A percentile compares a stretch with the other conserved stretches of the same genome.
Conservation (phyloP, 2,888 invertebrate species). For the Sceliomorpha sp. region DNA sequence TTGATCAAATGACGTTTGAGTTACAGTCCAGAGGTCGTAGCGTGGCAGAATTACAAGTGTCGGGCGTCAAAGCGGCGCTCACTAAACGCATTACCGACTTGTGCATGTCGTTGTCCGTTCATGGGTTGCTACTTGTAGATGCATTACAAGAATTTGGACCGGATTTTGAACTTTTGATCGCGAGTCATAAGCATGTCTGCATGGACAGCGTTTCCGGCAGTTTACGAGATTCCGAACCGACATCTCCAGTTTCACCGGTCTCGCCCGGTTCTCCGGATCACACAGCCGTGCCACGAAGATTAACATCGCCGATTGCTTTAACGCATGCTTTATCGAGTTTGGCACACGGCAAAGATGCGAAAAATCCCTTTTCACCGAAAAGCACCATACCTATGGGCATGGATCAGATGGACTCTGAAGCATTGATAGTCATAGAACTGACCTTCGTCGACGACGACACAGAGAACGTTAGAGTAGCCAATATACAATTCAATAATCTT, state of each 20-base stretch:
- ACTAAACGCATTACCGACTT: constrained; percentile 88
- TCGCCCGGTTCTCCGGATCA: constrained; percentile 87
- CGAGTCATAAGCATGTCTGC: constrained; percentile 96
- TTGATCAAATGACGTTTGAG: constrained; percentile 90
- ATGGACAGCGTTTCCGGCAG: constrained; percentile 97
- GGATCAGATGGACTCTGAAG: constrained; percentile 84
- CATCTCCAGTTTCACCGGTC: constrained; percentile 92
- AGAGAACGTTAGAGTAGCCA: constrained; percentile 85
- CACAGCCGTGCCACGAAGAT: constrained; percentile 76
- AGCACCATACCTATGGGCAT: constrained; percentile 69
- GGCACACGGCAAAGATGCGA: constrained; percentile 67
- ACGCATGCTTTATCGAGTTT: constrained; percentile 83
- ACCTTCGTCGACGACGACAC: constrained; percentile 83
- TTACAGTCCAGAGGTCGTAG: constrained; percentile 92
- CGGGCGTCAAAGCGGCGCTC: constrained; percentile 90
- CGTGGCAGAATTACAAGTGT: constrained; percentile 95
- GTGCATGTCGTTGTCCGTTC: constrained; percentile 91
- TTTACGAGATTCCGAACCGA: constrained; percentile 94
- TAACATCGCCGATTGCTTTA: constrained; percentile 82
- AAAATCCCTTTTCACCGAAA: constrained; percentile 64
- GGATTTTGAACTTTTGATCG: constrained; percentile 96
- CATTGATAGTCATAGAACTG: constrained; percentile 90
- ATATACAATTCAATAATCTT: constrained; percentile 95
- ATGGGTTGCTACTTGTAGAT: constrained; percentile 95
- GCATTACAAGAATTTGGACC: constrained; percentile 97